Conservation (phyloP, 2,888 invertebrate genomes). For the Hypsopygia costalis region DNA sequence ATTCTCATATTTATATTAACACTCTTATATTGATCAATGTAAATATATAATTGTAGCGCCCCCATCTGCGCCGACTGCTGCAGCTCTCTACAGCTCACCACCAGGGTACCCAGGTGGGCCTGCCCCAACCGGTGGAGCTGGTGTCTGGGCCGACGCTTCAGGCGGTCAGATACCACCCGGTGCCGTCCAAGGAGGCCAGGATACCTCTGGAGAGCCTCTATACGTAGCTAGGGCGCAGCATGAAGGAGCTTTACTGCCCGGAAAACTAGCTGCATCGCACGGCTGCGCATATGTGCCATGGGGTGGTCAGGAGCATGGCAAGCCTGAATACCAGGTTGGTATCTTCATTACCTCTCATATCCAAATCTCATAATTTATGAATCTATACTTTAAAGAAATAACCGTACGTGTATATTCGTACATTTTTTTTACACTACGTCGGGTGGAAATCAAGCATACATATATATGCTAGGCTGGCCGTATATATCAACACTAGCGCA, state of each 20-base stretch:
- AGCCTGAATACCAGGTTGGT: constrained; percentile 86
- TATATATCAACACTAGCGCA: too few species aligned
- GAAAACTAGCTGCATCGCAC: constrained; percentile 89
- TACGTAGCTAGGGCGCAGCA: constrained; percentile 88
- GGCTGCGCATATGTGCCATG: constrained; percentile 89
- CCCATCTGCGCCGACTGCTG: constrained; percentile 58
- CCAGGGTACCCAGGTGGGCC: constrained; percentile 57
- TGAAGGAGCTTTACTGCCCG: constrained; percentile 89
- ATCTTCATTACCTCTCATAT: too few species aligned
- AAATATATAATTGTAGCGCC: constrained; percentile 20
- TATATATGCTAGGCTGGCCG: too few species aligned
- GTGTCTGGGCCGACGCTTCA: constrained; percentile 81
- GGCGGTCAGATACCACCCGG: constrained; percentile 85
- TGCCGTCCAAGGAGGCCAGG: constrained; percentile 84
- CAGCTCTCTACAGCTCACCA: constrained; percentile 52
- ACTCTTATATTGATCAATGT: too few species aligned
- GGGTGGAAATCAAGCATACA: too few species aligned
- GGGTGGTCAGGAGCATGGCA: constrained; percentile 90
- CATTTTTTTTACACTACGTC: too few species aligned
- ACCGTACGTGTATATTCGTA: too few species aligned
- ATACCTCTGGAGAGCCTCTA: constrained; percentile 78
- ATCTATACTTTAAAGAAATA: too few species aligned
- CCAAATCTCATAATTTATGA: too few species aligned
- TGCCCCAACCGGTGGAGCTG: constrained; percentile 38
- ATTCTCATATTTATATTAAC: too few species aligned